Base-by-base conservation (phyloP, 1,140 invertebrate species). In the Anadara kagoshimensis region DNA sequence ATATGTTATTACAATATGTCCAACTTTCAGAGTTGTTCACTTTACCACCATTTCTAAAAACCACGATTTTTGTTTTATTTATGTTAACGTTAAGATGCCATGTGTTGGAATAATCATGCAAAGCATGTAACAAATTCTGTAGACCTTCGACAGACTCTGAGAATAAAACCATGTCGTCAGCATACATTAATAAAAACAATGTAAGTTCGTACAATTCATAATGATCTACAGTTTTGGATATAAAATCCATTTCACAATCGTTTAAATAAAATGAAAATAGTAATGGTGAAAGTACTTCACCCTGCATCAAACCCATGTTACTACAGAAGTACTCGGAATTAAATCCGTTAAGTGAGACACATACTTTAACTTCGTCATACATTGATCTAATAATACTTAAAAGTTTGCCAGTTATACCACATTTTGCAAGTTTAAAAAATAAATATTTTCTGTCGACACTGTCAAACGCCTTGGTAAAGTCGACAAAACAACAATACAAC, bases 161-260 rank as follows among this genome's bases (percentile, higher is more conserved):
- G 5, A 78, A 29, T 16, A 71, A 29, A 11, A 73, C 70, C 44
- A 74, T 70, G 45, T 67, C 70, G 66, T 78, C 70, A 29, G 76
- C 70, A 69, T 59, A 73, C 45, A 78, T 53, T 24, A 69, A 57
- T 7, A 64, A 16, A 47, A 67, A 57, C 10, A 69, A 36, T 54
- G 26, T 77, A 59, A 66, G 58, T 45, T 47, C 29, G 51, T 70
- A 59, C 20, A 59, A 45, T 41, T 64, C 59, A 45, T 56, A 75
- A 54, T 24, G 44, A n/a, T 36, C 26, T 24, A 18, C 47, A 44
- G 22, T 51, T 58, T 16, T 58, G 20, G 1, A 41, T n/a, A 47
- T 49, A 36, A 69, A 26, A 29, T 22, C n/a, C 16, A 49, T 43
- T 43, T 64, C 58, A 26, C 64, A 45, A 24, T 78, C 76, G 66